Evolutionary conservation across 2,113 vertebrate genomes (phyloP).

Genomic region (Tetrax tetrax): DNA sequence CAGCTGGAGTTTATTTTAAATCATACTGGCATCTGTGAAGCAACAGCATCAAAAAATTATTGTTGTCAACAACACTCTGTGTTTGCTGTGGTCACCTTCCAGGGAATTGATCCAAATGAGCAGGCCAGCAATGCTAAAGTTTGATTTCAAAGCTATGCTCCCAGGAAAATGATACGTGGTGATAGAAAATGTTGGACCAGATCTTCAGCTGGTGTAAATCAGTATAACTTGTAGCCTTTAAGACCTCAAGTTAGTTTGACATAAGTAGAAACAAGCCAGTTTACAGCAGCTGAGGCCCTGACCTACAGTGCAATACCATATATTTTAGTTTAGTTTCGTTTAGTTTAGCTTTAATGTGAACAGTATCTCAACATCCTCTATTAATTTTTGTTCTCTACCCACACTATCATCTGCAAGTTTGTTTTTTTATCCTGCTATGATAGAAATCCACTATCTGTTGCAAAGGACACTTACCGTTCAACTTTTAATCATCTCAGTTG

Average conservation of each 20-base stretch:
- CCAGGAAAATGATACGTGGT: background rate
- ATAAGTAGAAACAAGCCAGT: background rate
- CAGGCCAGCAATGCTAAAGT: background rate
- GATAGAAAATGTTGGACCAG: background rate
- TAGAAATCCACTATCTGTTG: background rate
- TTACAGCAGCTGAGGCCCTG: background rate
- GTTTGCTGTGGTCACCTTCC: slow-evolving; percentile 48
- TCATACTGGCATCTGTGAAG: slow-evolving; percentile 62
- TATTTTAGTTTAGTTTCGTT: background rate
- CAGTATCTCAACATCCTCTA: background rate
- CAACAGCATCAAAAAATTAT: background rate
- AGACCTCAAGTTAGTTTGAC: background rate
- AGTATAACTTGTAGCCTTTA: background rate
- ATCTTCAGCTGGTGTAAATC: background rate
- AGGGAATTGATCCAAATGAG: slow-evolving; percentile 22
- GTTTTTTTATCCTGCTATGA: background rate
- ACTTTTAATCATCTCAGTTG: background rate
- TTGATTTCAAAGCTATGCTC: background rate
- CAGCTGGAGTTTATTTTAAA: slow-evolving; percentile 71
- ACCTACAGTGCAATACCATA: background rate
- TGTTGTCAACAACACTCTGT: slow-evolving; percentile 40
- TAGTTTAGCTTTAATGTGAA: background rate
- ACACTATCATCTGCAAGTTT: background rate
- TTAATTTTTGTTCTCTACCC: background rate
- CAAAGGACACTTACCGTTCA: background rate